phyloP scores from a whole-genome alignment of 2,797 vertebrate species.

The Channa striata region DNA sequence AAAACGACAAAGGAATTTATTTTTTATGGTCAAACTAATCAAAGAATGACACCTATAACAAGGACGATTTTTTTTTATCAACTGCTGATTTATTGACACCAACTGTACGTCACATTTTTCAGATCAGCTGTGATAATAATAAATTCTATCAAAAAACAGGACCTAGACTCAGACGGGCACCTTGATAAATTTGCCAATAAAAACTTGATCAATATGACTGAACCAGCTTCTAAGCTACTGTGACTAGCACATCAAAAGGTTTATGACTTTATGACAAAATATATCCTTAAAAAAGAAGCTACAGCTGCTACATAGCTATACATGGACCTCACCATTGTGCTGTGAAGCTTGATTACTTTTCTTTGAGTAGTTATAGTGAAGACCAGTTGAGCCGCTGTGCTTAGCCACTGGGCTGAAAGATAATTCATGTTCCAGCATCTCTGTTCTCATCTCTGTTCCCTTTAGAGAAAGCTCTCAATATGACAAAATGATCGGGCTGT shows the following conservation, averaged over 20 bases:
- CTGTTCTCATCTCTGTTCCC: conserved; percentile 26
- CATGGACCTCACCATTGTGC: neutral
- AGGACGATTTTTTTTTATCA: no score
- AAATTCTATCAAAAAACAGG: neutral
- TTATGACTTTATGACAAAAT: no score
- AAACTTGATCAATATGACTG: neutral
- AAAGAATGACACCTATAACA: no score
- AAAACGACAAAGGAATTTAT: no score
- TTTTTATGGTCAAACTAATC: no score
- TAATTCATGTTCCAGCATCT: conserved; percentile 28
- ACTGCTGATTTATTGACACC: no score
- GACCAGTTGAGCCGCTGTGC: conserved; percentile 23
- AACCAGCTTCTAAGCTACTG: neutral
- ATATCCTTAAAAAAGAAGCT: neutral
- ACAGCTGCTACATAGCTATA: neutral
- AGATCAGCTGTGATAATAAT: no score
- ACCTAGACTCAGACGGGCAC: neutral
- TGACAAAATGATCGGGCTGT: conserved; percentile 54
- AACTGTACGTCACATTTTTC: no score
- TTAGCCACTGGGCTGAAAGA: conserved; percentile 18
- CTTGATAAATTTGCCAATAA: neutral
- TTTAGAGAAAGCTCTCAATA: conserved; percentile 50
- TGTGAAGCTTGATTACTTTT: conserved; percentile 23
- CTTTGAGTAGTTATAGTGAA: conserved; percentile 14
- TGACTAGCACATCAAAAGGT: no score